phyloP scores from a whole-genome alignment of 2,888 invertebrate genomes.

The Hylaea fasciaria region DNA sequence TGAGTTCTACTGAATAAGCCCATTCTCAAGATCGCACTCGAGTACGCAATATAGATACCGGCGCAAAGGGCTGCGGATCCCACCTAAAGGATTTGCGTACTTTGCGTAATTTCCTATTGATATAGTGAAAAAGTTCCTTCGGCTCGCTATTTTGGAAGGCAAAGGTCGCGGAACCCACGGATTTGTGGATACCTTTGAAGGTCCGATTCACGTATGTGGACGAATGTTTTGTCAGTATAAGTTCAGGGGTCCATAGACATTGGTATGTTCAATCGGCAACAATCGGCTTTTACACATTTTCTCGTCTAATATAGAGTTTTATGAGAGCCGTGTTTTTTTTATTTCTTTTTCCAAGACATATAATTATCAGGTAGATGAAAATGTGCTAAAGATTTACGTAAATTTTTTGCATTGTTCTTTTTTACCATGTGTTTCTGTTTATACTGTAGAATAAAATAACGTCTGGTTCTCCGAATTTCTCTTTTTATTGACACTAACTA shows the following conservation, averaged over 20 bases:
- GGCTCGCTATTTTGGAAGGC: conserved; percentile 10
- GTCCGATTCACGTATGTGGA: conserved; percentile 7
- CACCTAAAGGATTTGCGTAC: conserved; percentile 42
- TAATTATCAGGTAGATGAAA: no score
- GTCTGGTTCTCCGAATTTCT: no score
- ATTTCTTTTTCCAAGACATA: background rate
- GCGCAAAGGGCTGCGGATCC: conserved; percentile 23
- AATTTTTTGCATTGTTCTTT: no score
- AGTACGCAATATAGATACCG: conserved; percentile 4
- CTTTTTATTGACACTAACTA: no score
- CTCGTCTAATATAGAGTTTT: background rate
- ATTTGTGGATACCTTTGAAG: conserved; percentile 15
- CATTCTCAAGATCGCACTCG: background rate
- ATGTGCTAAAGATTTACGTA: no score
- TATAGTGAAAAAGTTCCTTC: conserved; percentile 37
- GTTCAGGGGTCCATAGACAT: conserved; percentile 5
- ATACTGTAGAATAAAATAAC: no score
- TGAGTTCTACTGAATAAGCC: no score
- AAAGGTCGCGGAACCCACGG: conserved; percentile 16
- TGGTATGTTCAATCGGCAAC: conserved; percentile 11
- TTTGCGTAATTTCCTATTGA: conserved; percentile 44
- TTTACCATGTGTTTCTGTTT: no score
- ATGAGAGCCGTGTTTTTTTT: background rate
- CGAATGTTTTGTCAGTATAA: conserved; percentile 22
- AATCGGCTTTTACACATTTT: conserved; percentile 8